Evolutionary conservation across 1,140 invertebrate genomes (phyloP), one percentile per base, ranked within the genome.

Genomic region (Oncopodura yosiiana): DNA sequence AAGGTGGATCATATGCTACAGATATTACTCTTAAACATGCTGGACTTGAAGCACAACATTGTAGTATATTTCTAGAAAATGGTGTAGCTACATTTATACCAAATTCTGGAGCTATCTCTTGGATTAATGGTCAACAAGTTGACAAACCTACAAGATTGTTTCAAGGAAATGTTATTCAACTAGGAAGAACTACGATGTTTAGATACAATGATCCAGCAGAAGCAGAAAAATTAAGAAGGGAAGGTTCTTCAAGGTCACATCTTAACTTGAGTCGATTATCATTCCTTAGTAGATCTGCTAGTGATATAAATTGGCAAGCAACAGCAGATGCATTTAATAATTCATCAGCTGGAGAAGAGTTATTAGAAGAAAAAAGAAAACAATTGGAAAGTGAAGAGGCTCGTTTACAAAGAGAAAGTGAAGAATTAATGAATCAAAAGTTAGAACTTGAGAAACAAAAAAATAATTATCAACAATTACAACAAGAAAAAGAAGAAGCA

Each of bases 141-240:
- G 80, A 83, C 58, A 80, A 81, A 61, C 81, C 84, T 23, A 81
- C 80, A 18, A 76, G 78, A 65, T 74, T 90, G 16, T 83, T 78
- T 19, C 87, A 89, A 74, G 81, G 85, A 32, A 86, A 82, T 67
- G 85, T 90, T 26, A 83, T 94, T 27, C 71, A 91, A 24, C 74
- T 94, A 18, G 90, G 90, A 2, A 80, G 84, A 57, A 88, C 86
- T 36, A 91, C 90, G 69, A 90, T 93, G 78, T 94, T 94, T 71
- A 81, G 89, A 30, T 93, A 89, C 69, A 94, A 93, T 71, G 87
- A 94, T 75, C 90, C 90, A 23, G 84, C 78, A 0, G 88, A 93
- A 69, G 88, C 87, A 12, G 87, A 87, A 12, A 85, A 87, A 68
- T 71, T 93, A 39, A 77, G 87, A 32, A 82, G 82, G 71, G 75